Percentiles rank a stretch among this genome's conserved stretches.
phyloP scores from a whole-genome alignment of 2,113 vertebrate genomes.

The Perognathus longimembris region DNA sequence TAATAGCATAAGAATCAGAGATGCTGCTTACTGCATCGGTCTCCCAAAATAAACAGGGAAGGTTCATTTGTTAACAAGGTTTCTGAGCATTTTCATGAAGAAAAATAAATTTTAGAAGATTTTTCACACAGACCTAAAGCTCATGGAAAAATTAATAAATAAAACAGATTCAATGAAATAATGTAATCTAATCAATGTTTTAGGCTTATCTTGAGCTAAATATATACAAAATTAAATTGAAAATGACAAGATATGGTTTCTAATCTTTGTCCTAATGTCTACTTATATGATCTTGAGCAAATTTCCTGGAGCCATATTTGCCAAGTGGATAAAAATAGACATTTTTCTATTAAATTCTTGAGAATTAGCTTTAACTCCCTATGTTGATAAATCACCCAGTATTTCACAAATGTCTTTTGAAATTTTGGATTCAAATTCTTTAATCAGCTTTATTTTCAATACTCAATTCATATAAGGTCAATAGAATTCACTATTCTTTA shows the following conservation, averaged over 20 bases:
- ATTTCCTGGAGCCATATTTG: not conserved
- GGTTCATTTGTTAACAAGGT: not conserved
- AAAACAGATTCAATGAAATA: slow-evolving; percentile 57
- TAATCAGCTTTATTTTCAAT: not conserved
- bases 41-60: not conserved
- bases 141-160: slow-evolving; percentile 24
- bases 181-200: slow-evolving; percentile 42
- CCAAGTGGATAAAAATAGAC: not conserved
- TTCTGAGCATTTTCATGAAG: slow-evolving; percentile 6
- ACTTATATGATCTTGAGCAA: not conserved
- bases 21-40: not conserved
- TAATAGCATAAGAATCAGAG: slow-evolving; percentile 27
- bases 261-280: not conserved
- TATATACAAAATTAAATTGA: slow-evolving; percentile 16
- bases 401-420: not conserved
- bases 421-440: not conserved
- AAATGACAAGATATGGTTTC: not conserved
- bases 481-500: not conserved
- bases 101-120: slow-evolving; percentile 31
- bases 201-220: slow-evolving; percentile 43
- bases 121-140: slow-evolving; percentile 25
- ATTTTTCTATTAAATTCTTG: slow-evolving; percentile 34
- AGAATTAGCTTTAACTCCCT: not conserved
- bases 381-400: slow-evolving; percentile 12
- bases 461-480: slow-evolving; percentile 2